Percentiles rank a stretch among this genome's conserved stretches.
These are phyloP conservation scores for Drosophila persimilis DNA, from an alignment of 1,140 invertebrate genomes.

Conservation along the genomic window DNA sequence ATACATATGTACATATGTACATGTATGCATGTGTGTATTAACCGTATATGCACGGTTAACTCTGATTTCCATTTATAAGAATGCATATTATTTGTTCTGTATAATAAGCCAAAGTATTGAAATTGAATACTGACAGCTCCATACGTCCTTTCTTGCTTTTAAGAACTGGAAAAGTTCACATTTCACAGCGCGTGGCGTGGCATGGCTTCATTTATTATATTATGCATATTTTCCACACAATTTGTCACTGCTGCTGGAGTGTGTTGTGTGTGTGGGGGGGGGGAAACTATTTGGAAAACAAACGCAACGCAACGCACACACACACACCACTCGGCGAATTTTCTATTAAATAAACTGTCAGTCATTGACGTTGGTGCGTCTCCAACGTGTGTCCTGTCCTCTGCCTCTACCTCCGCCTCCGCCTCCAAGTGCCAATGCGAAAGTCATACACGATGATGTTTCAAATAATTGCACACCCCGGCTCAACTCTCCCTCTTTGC, in stretches of 20 bases:
- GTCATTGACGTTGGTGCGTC: constrained; percentile 58
- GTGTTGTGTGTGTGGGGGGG: background rate
- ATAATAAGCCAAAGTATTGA: too few relatives aligned
- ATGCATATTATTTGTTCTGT: background rate
- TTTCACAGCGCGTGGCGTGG: constrained; percentile 7
- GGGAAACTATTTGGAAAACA: constrained; percentile 51
- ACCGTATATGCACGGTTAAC: too few relatives aligned
- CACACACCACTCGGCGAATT: constrained; percentile 28
- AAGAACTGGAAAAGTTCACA: constrained; percentile 41
- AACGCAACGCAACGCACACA: constrained; percentile 33
- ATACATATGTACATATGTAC: too few relatives aligned
- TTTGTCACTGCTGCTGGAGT: constrained; percentile 45
- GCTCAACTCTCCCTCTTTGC: background rate
- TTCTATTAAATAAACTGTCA: constrained; percentile 76
- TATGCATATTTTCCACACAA: constrained; percentile 65
- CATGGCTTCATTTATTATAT: constrained; percentile 52
- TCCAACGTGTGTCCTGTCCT: constrained; percentile 8
- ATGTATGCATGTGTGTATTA: too few relatives aligned
- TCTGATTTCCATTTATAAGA: background rate
- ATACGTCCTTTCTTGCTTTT: constrained; percentile 1
- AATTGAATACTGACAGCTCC: too few relatives aligned
- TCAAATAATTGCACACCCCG: constrained; percentile 51
- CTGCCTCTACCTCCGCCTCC: background rate
- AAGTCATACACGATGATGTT: constrained; percentile 69
- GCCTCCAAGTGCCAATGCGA: constrained; percentile 24